phyloP scores from a whole-genome alignment of 2,888 invertebrate species.

The Melanostoma scalare region DNA sequence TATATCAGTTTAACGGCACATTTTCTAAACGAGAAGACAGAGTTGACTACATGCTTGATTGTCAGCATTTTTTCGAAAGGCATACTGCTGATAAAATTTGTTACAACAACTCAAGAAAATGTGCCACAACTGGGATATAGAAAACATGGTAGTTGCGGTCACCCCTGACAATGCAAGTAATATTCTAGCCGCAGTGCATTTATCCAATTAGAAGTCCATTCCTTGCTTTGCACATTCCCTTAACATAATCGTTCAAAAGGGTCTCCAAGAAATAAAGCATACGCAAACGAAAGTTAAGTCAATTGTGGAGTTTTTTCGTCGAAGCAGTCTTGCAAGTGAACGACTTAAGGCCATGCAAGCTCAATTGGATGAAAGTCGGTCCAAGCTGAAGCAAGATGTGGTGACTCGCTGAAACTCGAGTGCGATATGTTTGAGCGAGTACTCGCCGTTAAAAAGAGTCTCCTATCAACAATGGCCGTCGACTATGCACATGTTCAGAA shows the following conservation, averaged over 20 bases:
- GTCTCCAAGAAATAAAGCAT: background rate
- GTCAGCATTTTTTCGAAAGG: background rate
- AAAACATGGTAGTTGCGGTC: background rate
- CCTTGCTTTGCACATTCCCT: background rate
- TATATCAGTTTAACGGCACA: background rate
- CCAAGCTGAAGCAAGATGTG: background rate
- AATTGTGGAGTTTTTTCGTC: background rate
- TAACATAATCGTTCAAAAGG: background rate
- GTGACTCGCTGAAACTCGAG: background rate
- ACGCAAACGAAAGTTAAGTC: background rate
- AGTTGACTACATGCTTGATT: background rate
- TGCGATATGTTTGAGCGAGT: slow-evolving; percentile 2
- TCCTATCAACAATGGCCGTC: background rate
- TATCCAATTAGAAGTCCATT: background rate
- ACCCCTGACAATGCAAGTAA: background rate
- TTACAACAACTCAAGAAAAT: background rate
- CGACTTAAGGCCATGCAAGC: background rate
- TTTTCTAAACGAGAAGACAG: background rate
- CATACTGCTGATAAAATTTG: slow-evolving; percentile 1
- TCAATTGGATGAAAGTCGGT: background rate
- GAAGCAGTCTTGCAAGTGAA: background rate
- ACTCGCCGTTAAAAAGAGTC: background rate
- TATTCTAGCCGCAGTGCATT: background rate
- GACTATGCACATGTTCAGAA: background rate
- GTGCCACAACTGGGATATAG: background rate